Conservation (phyloP, 2,888 invertebrate genomes). For the Syrphus vitripennis region DNA sequence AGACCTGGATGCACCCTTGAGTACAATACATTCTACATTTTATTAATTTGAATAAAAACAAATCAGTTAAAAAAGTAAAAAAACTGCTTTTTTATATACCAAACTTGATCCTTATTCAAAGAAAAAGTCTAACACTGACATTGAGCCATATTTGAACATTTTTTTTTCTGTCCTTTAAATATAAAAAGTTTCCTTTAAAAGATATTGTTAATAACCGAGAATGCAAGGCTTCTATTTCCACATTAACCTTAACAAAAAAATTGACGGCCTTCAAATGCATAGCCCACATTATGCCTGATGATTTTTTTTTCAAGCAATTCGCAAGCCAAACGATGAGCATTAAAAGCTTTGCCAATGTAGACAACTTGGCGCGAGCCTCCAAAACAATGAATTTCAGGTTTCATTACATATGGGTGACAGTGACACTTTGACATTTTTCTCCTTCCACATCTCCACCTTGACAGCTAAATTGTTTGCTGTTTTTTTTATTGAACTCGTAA, state of each 20-base stretch:
- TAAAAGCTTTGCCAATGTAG: neutral
- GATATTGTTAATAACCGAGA: neutral
- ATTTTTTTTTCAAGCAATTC: neutral
- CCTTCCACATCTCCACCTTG: constrained; percentile 23
- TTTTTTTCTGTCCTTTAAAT: too few relatives aligned
- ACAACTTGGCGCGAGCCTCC: constrained; percentile 8
- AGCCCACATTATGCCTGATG: neutral
- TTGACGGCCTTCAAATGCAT: neutral
- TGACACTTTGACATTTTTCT: constrained; percentile 4
- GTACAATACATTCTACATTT: too few relatives aligned
- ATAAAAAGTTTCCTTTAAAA: neutral
- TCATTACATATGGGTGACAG: neutral
- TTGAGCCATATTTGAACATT: too few relatives aligned
- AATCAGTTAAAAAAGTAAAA: too few relatives aligned
- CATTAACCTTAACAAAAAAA: neutral
- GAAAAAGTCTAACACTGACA: too few relatives aligned
- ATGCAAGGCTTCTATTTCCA: neutral
- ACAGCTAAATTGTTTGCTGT: constrained; percentile 25
- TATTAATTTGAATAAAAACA: too few relatives aligned
- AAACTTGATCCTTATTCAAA: too few relatives aligned
- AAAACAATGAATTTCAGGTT: neutral
- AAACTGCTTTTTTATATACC: too few relatives aligned
- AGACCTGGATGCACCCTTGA: too few relatives aligned
- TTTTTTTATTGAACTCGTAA: constrained; percentile 48
- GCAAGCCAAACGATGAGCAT: neutral